Evolutionary conservation across 2,888 invertebrate species (phyloP), one percentile per base, ranked within the genome.

Genomic region (Rhingia campestris): DNA sequence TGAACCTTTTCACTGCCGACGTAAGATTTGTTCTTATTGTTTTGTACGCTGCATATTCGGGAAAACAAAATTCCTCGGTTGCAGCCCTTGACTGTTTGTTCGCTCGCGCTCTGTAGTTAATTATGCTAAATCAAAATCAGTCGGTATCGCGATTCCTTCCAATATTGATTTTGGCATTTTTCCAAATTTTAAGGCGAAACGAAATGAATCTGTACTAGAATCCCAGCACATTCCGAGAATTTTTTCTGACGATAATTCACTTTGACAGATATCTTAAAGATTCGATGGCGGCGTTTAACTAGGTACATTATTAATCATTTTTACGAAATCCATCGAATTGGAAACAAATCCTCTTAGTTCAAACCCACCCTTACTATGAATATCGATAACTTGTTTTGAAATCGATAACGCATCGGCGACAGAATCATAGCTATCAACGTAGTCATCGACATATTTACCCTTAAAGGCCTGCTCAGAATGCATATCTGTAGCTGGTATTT

Each of bases 391-490:
- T n/a, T 54, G 39, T 6, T 10, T 12, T 9, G 39, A 49, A 4
- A 76, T 51, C 35, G 33, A 30, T 3, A 77, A 7, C 1, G 81
- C 70, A 43, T 81, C 70, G 0, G 59, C 30, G 30, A 66, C 75
- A 9, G 30, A 30, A 4, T 53, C 41, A 12, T 70, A 72, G 41
- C 72, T 66, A 58, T 33, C 22, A 4, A 85, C 72, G 7, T 58
- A 69, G 30, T 85, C 72, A 35, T 79, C 85, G 3, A 76, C 73
- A 22, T 80, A n/a, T n/a, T n/a, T n/a, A n/a, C n/a, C n/a, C n/a
- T n/a, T n/a, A n/a, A n/a, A n/a, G n/a, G n/a, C n/a, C n/a, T n/a
- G n/a, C n/a, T n/a, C n/a, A n/a, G n/a, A n/a, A n/a, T n/a, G n/a
- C n/a, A n/a, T n/a, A n/a, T n/a, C n/a, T n/a, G n/a, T n/a, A n/a